Evolutionary conservation across 2,113 vertebrate genomes (phyloP).

Genomic region (pig (Sus scrofa)): T2T-Sscrofa CM000817.6:121534001-121534500

Average conservation of each 20-base stretch:
- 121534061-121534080: neutral
- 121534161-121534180: neutral
- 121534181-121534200: neutral
- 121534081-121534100: neutral
- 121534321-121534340: slow-evolving; percentile 58
- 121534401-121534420: neutral
- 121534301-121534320: slow-evolving; percentile 40
- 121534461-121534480: neutral
- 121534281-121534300: neutral
- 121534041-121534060: neutral
- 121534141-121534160: neutral
- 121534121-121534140: neutral
- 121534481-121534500: neutral
- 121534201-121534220: slow-evolving; percentile 20
- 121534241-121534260: neutral
- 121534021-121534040: neutral
- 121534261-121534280: neutral
- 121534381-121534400: slow-evolving; percentile 4
- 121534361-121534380: slow-evolving; percentile 20
- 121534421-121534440: neutral
- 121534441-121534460: neutral
- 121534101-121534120: neutral
- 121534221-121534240: neutral
- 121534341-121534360: slow-evolving; percentile 26
- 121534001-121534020: neutral